A percentile compares a stretch with the other conserved stretches of the same genome.
These are phyloP conservation scores for Bugula neritina DNA, from an alignment of 2,888 invertebrate species.

Conservation along the genomic window DNA sequence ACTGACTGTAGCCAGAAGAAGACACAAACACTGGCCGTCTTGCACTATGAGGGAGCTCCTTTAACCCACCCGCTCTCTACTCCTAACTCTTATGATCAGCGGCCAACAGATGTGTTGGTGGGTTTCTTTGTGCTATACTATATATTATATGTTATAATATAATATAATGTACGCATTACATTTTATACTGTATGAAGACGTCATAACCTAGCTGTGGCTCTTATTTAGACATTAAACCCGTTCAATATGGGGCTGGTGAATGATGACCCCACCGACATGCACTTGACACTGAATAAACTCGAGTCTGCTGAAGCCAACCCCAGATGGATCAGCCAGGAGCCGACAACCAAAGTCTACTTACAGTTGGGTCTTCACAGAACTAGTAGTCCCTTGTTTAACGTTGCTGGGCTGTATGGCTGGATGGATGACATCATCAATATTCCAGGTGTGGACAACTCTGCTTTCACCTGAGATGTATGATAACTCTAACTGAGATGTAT, in stretches of 20 bases:
- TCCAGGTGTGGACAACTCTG: too few species aligned
- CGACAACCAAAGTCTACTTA: background rate
- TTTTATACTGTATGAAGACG: too few species aligned
- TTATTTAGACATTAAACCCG: slow-evolving; percentile 35
- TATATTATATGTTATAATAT: too few species aligned
- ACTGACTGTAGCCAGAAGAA: slow-evolving; percentile 27
- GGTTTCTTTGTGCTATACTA: slow-evolving; percentile 55
- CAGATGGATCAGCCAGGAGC: background rate
- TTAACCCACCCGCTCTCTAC: background rate
- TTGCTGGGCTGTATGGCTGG: background rate
- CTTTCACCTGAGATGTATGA: too few species aligned
- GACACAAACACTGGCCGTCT: slow-evolving; percentile 3
- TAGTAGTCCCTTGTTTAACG: background rate
- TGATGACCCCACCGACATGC: slow-evolving; percentile 72
- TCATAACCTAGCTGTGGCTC: too few species aligned
- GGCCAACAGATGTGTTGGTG: background rate
- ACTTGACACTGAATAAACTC: slow-evolving; percentile 38
- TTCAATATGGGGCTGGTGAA: slow-evolving; percentile 30
- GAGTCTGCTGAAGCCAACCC: background rate
- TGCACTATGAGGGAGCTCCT: slow-evolving; percentile 57
- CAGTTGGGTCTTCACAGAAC: background rate
- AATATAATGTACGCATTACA: too few species aligned
- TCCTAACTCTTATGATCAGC: background rate
- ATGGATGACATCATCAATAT: background rate
- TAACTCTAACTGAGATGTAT: too few species aligned